Evolutionary conservation across 1,140 invertebrate genomes (phyloP), one percentile per base, ranked within the genome.

Genomic region (Alviniconcha marisindica): DNA sequence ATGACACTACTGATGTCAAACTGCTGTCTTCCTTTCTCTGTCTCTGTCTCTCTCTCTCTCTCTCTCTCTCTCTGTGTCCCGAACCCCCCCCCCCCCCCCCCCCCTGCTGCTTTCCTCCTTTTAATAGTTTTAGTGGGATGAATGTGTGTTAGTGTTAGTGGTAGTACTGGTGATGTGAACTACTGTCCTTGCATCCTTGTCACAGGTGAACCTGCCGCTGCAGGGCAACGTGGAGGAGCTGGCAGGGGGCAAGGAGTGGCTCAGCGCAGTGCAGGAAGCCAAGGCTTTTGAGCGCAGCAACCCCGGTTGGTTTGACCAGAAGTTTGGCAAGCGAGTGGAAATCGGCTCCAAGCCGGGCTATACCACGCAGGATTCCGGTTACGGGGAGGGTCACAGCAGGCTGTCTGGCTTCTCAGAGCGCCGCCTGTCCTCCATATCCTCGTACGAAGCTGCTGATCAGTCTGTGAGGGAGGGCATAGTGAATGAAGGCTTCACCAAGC

Each of bases 151-250:
- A n/a, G n/a, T n/a, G n/a, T n/a, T n/a, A n/a, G n/a, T n/a, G n/a
- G n/a, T n/a, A n/a, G n/a, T n/a, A n/a, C n/a, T n/a, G n/a, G n/a
- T n/a, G n/a, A n/a, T n/a, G n/a, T n/a, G n/a, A n/a, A n/a, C n/a
- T n/a, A n/a, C n/a, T n/a, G n/a, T n/a, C n/a, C n/a, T n/a, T n/a
- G n/a, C n/a, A n/a, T n/a, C n/a, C n/a, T n/a, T n/a, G n/a, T n/a
- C n/a, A n/a, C 78, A 80, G 56, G 54, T 42, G 78, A 66, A 66
- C 28, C 38, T 80, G 14, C 78, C 78, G 24, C 56, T 80, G 60
- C 56, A 63, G 33, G 54, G 78, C 60, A 66, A 66, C 28, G 40
- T 66, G 12, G 24, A 33, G 21, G 56, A 80, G 24, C 78, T 80
- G 38, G 14, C 38, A 44, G 78, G 56, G 28, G 78, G 78, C 3